phyloP scores from a whole-genome alignment of 1,140 invertebrate genomes.

The Drosophila pandora region DNA sequence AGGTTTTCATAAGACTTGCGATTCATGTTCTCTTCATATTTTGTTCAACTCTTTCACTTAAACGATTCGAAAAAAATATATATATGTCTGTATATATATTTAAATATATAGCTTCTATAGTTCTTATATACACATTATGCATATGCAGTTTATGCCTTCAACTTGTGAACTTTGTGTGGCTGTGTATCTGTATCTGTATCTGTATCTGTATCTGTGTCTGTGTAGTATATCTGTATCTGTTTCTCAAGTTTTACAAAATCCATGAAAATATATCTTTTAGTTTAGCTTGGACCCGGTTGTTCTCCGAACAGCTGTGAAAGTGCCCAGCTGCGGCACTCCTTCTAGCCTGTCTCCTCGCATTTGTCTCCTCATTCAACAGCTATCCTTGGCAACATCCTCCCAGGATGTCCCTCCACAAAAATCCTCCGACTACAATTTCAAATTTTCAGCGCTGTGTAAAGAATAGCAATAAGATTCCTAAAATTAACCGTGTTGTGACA shows the following conservation, averaged over 20 bases:
- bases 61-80: constrained; percentile 70
- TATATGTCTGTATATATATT: constrained; percentile 22
- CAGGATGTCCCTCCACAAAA: constrained; percentile 8
- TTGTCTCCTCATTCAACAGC: constrained; percentile 14
- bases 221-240: constrained; percentile 9
- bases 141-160: constrained; percentile 18
- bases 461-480: constrained; percentile 8
- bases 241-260: constrained; percentile 54
- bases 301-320: constrained; percentile 68
- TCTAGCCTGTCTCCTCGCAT: constrained; percentile 7
- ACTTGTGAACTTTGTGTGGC: constrained; percentile 10
- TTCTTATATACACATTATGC: constrained; percentile 42
- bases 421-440: constrained; percentile 71
- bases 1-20: constrained; percentile 82
- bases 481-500: constrained; percentile 12
- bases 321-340: constrained; percentile 13
- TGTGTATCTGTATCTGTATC: constrained; percentile 2
- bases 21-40: constrained; percentile 67
- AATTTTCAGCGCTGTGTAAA: constrained; percentile 15
- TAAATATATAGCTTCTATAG: constrained; percentile 22
- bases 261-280: constrained; percentile 69
- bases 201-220: constrained; percentile 11
- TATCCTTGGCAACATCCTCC: constrained; percentile 4
- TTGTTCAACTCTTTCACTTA: constrained; percentile 71
- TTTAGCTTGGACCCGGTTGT: constrained; percentile 77